Conservation (phyloP, 2,888 invertebrate species). For the Nebria salina region DNA sequence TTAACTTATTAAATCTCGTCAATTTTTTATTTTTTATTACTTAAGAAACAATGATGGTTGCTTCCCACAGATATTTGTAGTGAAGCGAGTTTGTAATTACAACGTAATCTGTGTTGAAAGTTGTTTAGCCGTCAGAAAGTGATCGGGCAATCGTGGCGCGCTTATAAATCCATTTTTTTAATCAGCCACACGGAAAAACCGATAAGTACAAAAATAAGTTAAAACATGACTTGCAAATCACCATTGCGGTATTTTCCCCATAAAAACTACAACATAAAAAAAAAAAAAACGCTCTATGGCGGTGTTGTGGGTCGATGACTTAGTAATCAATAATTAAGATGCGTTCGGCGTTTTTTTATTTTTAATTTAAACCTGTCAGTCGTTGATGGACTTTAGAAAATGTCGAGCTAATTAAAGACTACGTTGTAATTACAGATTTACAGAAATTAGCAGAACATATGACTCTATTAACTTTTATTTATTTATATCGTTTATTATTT, state of each 20-base stretch:
- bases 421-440: background rate
- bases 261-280: background rate
- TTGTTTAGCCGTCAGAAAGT: background rate
- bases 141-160: background rate
- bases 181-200: background rate
- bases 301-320: background rate
- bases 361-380: background rate
- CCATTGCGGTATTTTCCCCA: background rate
- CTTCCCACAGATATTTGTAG: background rate
- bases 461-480: too few relatives aligned
- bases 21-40: too few relatives aligned
- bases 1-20: too few relatives aligned
- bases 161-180: background rate
- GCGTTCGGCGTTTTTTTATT: background rate
- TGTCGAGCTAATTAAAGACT: background rate
- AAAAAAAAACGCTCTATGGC: background rate
- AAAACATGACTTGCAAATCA: background rate
- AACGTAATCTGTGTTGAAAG: background rate
- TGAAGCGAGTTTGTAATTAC: background rate
- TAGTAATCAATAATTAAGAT: conserved; percentile 14
- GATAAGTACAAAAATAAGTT: background rate
- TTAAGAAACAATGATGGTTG: background rate
- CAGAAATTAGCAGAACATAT: background rate
- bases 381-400: background rate
- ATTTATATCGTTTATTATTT: too few relatives aligned